Base-by-base conservation (phyloP, 2,797 vertebrate genomes). In the Onychomys torridus region DNA sequence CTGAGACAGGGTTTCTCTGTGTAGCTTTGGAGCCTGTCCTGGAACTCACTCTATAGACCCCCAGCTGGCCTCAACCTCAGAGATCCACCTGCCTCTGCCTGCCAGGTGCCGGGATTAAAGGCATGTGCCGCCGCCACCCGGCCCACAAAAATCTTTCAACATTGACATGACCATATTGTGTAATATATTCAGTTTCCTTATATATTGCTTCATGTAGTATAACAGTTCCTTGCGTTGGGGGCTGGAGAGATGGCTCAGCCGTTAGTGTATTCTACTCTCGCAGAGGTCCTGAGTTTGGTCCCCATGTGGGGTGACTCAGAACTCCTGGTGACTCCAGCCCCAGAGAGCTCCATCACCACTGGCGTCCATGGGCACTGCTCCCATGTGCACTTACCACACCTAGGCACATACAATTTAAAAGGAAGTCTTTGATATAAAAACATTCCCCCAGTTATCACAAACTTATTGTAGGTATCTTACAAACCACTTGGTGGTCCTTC, bases 151-250 rank as follows among this genome's bases (percentile, higher is more conserved):
- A 61, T 61, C 32, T 94, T 83, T 93, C 49, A 91, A 89, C 17
- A 78, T 25, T 88, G 59, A 69, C 37, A 86, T 43, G 46, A 34
- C 71, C 55, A 3, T 92, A 61, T 79, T 75, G 0, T 83, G 59
- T n/a, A 4, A 49, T 95, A 37, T 55, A 52, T 85, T 67, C 83
- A 32, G 43, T 65, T 92, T 92, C 71, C 16, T 83, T 92, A 77
- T 88, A 61, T 77, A 90, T 43, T 61, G 94, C 92, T 95, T 81
- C 19, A 52, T 87, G 95, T 95, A 96, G 77, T 79, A 25, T 76
- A 78, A 61, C 29, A 94, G 89, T 34, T 65, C 19, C 82, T 84
- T 59, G 23, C 49, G 43, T 85, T 85, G 43, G 83, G 13, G 12
- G 63, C 63, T 69, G 25, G 61, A 85, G 63, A 85, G 21, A 52